Percentiles rank a stretch among this genome's conserved stretches.
These are phyloP conservation scores for Chouioia cunea DNA, from an alignment of 2,888 invertebrate genomes.

Conservation along the genomic window DNA sequence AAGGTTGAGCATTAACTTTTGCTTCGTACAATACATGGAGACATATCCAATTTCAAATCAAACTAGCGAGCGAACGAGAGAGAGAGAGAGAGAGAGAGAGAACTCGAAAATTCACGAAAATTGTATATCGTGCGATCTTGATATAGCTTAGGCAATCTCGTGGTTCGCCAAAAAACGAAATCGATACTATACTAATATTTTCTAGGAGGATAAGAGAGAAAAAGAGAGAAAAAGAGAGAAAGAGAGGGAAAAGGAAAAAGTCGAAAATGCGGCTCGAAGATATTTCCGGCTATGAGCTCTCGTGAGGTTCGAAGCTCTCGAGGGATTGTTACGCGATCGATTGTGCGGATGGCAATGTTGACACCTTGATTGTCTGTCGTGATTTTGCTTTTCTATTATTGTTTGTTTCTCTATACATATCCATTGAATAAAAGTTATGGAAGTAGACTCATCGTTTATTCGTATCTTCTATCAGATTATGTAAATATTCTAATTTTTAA, in stretches of 20 bases:
- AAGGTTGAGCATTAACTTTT: constrained; percentile 31
- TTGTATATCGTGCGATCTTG: constrained; percentile 26
- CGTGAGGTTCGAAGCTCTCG: too few species aligned
- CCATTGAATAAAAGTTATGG: too few species aligned
- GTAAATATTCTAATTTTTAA: too few species aligned
- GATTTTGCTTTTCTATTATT: too few species aligned
- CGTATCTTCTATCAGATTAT: too few species aligned
- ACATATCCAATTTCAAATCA: constrained; percentile 43
- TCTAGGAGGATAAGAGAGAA: neutral
- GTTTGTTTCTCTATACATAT: too few species aligned
- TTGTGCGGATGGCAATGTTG: too few species aligned
- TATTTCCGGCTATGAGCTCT: constrained; percentile 42
- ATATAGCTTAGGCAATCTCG: constrained; percentile 31
- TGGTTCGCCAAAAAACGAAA: neutral
- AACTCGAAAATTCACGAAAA: constrained; percentile 15
- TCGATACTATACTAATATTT: neutral
- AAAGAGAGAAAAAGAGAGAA: neutral
- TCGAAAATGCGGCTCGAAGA: constrained; percentile 33
- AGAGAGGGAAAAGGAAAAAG: constrained; percentile 15
- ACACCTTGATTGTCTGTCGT: too few species aligned
- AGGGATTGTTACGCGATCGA: too few species aligned
- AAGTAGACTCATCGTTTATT: too few species aligned
- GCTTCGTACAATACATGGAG: neutral
- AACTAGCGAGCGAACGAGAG: constrained; percentile 27
- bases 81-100: constrained; percentile 2